phyloP scores from a whole-genome alignment of 2,888 invertebrate species.

The Plusia festucae region DNA sequence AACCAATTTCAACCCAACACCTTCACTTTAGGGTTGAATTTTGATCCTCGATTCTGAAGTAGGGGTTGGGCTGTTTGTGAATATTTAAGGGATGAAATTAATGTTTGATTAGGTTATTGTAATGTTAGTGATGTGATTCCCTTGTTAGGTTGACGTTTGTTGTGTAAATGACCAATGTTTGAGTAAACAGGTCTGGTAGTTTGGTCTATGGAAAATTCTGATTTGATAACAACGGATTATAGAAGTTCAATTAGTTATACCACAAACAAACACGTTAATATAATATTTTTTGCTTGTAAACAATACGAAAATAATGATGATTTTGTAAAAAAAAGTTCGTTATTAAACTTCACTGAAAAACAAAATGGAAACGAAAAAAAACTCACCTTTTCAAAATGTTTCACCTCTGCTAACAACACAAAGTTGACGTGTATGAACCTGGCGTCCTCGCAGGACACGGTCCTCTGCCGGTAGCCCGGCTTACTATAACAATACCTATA shows the following conservation, averaged over 20 bases:
- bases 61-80: conserved; percentile 33
- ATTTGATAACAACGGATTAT: background rate
- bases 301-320: too few species aligned
- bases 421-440: conserved; percentile 91
- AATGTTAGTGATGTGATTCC: conserved; percentile 42
- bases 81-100: conserved; percentile 49
- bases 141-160: conserved; percentile 25
- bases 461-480: conserved; percentile 79
- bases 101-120: conserved; percentile 53
- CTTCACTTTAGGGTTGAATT: conserved; percentile 30
- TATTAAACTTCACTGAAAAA: background rate
- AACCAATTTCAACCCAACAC: conserved; percentile 34
- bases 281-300: too few species aligned
- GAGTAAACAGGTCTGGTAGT: conserved; percentile 6
- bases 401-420: conserved; percentile 90
- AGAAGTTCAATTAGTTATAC: background rate
- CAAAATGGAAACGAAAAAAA: background rate
- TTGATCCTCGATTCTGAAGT: conserved; percentile 10
- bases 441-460: conserved; percentile 89
- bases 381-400: conserved; percentile 91
- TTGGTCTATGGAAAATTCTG: background rate
- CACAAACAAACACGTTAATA: too few species aligned
- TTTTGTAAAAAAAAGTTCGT: too few species aligned
- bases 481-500: conserved; percentile 81
- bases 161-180: conserved; percentile 30